Evolutionary conservation across 2,888 invertebrate genomes (phyloP), one percentile per base, ranked within the genome.

Genomic region (Sinotaia quadrata): DNA sequence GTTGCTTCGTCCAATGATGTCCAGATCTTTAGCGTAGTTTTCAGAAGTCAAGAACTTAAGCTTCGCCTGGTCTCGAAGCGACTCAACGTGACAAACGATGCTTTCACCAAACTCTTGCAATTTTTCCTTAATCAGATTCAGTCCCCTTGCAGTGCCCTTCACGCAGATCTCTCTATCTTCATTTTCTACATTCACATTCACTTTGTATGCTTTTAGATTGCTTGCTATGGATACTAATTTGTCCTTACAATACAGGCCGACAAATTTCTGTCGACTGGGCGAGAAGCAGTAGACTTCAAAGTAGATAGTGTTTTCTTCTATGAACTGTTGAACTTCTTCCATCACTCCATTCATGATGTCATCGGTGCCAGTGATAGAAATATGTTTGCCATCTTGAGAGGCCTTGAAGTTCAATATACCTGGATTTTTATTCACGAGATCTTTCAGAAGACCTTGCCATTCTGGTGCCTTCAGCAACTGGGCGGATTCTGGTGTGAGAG

Each of bases 221-320:
- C 27, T 49, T 24, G 60, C 41, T 34, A 79, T 71, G 10, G 49
- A 18, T 0, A 63, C 58, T 8, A 78, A 34, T 8, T 75, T 71
- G 18, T 51, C 10, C 21, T 69, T 68, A 31, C 66, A 52, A 24
- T 75, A 60, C n/a, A 47, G 65, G 1, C 68, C 66, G 10, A 79
- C 33, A 34, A 78, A 73, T 24, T 57, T 34, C 29, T 66, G 49
- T 0, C 66, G 52, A n/a, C 60, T 56, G 21, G 52, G 63, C 10
- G 61, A 18, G 37, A 72, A 49, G 24, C 52, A 24, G 5, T 72
- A 47, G 33, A 67, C 58, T 12, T 66, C 34, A 24, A 33, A 41
- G 47, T 67, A 44, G 24, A 70, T 58, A 21, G 72, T 69, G 60
- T 77, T 74, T 7, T 44, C 41, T 31, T 54, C 34, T 8, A 77